Evolutionary conservation across 1,140 invertebrate species (phyloP), one percentile per base, ranked within the genome.

Genomic region (Steinernema khuongi): DNA sequence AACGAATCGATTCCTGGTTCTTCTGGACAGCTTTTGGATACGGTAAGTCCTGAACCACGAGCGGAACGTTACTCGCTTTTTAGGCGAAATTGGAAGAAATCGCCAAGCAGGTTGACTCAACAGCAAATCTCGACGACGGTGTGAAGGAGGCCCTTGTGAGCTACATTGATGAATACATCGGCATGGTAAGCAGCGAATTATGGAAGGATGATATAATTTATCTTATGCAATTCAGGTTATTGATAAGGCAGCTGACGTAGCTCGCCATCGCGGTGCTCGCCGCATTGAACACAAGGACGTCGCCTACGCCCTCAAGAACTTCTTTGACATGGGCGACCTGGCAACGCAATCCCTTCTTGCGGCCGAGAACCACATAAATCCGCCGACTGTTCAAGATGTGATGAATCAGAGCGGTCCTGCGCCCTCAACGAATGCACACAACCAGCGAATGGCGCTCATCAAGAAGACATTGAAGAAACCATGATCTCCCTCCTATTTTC

Each of bases 401-500:
- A 7, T 60, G 14, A 60, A 60, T 22, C 14, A 2, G 22, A 22
- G 11, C 50, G 50, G 50, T n/a, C 4, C 2, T 4, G 50, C 14
- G 26, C 50, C 50, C 11, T 17, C 11, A 4, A 60, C 26, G 50
- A 60, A 60, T 26, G 50, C 50, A 2, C 50, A 60, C 50, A 60
- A 60, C 19, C 50, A 60, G 50, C 50, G 50, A 7, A 22, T 60
- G 4, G 50, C 50, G 11, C 50, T 60, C 50, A 60, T 60, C 19
- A 60, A 60, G 50, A 60, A 60, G 50, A 60, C 50, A 14, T 26
- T 60, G 50, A 60, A 60, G 50, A 60, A 60, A 22, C 50, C 50
- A 22, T 60, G 50, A 60, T 60, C 14, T 41, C 36, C n/a, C 36
- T 41, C 36, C n/a, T n/a, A n/a, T n/a, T n/a, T n/a, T n/a, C n/a